Conservation (phyloP, 2,888 invertebrate genomes). For the Heliconius ismenius region DNA sequence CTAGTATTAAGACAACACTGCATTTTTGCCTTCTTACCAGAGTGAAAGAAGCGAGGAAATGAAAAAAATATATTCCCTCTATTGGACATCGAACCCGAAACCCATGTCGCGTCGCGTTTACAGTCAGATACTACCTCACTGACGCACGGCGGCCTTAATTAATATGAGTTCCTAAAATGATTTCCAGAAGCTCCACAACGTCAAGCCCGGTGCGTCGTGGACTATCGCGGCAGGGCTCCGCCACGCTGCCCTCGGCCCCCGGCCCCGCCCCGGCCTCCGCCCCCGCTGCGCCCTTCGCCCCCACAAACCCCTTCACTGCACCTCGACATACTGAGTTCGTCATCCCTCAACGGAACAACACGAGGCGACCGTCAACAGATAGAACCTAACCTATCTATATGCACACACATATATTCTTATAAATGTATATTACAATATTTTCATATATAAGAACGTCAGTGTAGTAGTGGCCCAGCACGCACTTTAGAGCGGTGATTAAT, state of each 20-base stretch:
- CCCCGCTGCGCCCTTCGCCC: slow-evolving; percentile 62
- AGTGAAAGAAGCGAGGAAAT: too few species aligned
- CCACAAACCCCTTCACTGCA: slow-evolving; percentile 68
- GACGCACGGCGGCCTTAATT: not conserved
- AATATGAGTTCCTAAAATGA: not conserved
- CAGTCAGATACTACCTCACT: not conserved
- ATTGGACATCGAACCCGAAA: not conserved
- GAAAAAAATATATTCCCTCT: not conserved
- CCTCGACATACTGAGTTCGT: slow-evolving; percentile 74
- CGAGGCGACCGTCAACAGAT: slow-evolving; percentile 63
- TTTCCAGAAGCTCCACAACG: slow-evolving; percentile 29
- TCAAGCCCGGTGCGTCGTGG: slow-evolving; percentile 36
- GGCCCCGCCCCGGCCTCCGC: slow-evolving; percentile 51
- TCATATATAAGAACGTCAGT: slow-evolving; percentile 12
- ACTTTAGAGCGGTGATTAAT: not conserved
- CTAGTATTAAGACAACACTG: too few species aligned
- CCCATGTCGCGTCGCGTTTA: too few species aligned
- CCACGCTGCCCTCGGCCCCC: not conserved
- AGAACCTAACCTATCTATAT: slow-evolving; percentile 50
- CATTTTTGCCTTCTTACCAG: too few species aligned
- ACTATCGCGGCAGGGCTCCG: slow-evolving; percentile 28
- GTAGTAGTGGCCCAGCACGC: slow-evolving; percentile 1
- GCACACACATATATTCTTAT: not conserved
- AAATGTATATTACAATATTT: slow-evolving; percentile 2
- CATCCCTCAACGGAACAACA: slow-evolving; percentile 69